phyloP scores from a whole-genome alignment of 2,113 vertebrate genomes.

The Leucoraja erinaceus region DNA sequence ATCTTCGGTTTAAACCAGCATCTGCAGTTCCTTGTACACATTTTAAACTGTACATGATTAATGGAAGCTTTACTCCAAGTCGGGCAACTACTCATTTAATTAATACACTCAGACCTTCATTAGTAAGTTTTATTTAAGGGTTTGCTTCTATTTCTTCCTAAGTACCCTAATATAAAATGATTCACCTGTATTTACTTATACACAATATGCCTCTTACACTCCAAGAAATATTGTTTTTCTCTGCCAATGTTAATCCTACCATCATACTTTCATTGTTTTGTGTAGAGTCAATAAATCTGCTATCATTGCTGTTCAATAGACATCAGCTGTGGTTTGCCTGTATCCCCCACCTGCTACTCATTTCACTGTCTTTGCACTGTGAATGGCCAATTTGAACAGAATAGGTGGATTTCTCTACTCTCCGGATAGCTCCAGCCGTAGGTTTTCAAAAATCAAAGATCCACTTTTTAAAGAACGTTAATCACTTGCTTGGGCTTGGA shows the following conservation, averaged over 20 bases:
- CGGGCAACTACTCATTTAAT: background rate
- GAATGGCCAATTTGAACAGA: background rate
- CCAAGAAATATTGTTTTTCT: background rate
- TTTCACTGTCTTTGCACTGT: background rate
- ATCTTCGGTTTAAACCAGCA: too few species aligned
- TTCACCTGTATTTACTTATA: background rate
- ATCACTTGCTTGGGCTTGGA: background rate
- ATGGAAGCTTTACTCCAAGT: background rate
- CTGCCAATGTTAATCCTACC: background rate
- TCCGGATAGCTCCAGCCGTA: background rate
- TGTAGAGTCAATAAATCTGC: conserved; percentile 11
- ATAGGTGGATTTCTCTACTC: background rate
- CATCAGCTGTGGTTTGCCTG: background rate
- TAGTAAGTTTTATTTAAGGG: background rate
- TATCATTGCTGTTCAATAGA: background rate
- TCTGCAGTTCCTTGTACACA: too few species aligned
- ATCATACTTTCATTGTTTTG: conserved; percentile 2
- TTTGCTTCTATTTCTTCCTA: background rate
- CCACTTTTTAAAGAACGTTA: background rate
- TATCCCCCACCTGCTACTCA: background rate
- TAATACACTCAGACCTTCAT: background rate
- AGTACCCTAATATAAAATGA: background rate
- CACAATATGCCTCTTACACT: background rate
- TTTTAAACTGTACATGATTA: background rate
- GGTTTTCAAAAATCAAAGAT: background rate